A percentile compares a stretch with the other conserved stretches of the same genome.
Conservation (phyloP, 2,888 invertebrate genomes). For the Vesta saturnalis region DNA sequence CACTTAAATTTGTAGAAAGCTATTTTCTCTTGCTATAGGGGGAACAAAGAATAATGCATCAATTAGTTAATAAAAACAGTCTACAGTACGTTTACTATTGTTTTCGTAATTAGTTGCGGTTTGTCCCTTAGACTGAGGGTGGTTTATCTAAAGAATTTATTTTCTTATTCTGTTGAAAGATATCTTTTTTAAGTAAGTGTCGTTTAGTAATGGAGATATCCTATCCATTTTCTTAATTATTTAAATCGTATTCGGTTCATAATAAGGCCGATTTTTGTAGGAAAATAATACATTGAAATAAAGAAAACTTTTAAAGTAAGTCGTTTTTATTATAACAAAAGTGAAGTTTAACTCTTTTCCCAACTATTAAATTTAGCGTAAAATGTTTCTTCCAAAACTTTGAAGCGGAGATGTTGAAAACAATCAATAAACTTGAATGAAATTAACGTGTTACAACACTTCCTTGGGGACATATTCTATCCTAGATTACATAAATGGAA, state of each 20-base stretch:
- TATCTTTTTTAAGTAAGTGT: conserved; percentile 8
- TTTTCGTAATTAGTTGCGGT: conserved; percentile 41
- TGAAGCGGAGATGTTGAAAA: conserved; percentile 17
- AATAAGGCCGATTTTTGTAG: too few relatives aligned
- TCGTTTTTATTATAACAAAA: not conserved
- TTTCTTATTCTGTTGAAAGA: conserved; percentile 12
- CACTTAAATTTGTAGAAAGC: conserved; percentile 44
- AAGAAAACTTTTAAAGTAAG: conserved; percentile 2
- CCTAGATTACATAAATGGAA: conserved; percentile 23
- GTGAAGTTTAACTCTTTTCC: conserved; percentile 7
- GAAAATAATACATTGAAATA: too few relatives aligned
- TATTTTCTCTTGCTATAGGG: conserved; percentile 18
- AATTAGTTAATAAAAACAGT: conserved; percentile 48
- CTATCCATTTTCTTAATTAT: not conserved
- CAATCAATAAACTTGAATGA: conserved; percentile 30
- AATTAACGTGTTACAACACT: conserved; percentile 28
- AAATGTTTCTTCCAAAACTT: conserved; percentile 13
- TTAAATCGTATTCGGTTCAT: too few relatives aligned
- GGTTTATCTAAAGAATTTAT: conserved; percentile 16
- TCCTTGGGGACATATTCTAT: conserved; percentile 24
- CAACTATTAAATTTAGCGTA: conserved; percentile 5
- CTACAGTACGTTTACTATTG: conserved; percentile 47
- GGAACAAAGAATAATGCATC: conserved; percentile 45
- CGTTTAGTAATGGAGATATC: not conserved
- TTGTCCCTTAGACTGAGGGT: conserved; percentile 18